Base-by-base conservation (phyloP, 2,888 invertebrate genomes). In the Conchocele bisecta region DNA sequence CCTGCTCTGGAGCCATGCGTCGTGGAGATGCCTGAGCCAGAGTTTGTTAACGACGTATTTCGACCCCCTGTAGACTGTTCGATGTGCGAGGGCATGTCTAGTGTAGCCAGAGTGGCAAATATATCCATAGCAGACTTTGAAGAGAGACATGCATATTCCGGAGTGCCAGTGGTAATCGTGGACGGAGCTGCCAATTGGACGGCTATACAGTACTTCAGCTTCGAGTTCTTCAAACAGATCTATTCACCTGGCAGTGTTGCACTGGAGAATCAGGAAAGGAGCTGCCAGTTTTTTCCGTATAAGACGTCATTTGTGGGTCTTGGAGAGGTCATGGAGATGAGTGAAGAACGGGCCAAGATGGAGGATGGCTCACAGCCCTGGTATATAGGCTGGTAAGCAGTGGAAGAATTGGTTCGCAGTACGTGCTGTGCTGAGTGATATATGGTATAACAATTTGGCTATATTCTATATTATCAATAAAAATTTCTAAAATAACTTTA, bases 201-300 rank as follows among this genome's bases (percentile, higher is more conserved):
- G 33, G 97, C 97, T 0, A 91, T 94, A 17, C 88, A 93, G 72
- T 93, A 93, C 57, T 98, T 98, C 91, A 93, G 95, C 79, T 98
- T 96, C 88, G 92, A 94, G 73, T 97, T 96, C 91, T 96, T 98
- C 91, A 95, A 95, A 79, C 92, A 87, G 35, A 72, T 92, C 60
- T 97, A 98, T 91, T 74, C 83, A 11, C 92, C 93, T 31, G 93
- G 92, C 56, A 90, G 91, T 69, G 79, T 87, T 6, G 88, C 82
- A 22, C 60, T 91, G 58, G 87, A 90, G 59, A 86, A 82, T 57
- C 70, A 66, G 11, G 83, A 84, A 41, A 74, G 83, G 39, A 94
- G 95, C 79, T 98, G 98, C 83, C 98, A 98, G 91, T 98, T 97
- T 92, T 96, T 98, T 89, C 96, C 98, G 0, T 98, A 98, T 91